Conservation (phyloP, 64 coral and sea anemone genomes). For the Platygyra sinensis region DNA sequence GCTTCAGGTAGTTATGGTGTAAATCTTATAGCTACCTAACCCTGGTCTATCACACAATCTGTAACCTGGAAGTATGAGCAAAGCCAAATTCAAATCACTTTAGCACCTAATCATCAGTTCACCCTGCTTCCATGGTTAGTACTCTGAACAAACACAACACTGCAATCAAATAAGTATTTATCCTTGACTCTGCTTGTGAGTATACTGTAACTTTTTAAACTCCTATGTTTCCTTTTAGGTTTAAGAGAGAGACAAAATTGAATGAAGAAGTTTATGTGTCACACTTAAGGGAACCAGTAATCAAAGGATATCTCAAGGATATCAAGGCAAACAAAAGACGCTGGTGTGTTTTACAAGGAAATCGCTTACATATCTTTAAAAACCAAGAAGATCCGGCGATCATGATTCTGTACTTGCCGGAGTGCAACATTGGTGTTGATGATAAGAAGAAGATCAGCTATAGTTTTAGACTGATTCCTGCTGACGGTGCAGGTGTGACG, state of each 20-base stretch:
- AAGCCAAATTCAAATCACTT: too few species aligned
- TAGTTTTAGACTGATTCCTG: conserved; percentile 63
- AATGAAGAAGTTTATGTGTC: conserved; percentile 71
- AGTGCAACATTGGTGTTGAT: conserved; percentile 87
- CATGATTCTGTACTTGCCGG: conserved; percentile 75
- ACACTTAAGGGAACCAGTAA: conserved; percentile 69
- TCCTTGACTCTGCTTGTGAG: too few species aligned
- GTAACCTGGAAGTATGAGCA: too few species aligned
- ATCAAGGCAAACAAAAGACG: conserved; percentile 76
- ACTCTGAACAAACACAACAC: too few species aligned
- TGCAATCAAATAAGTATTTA: too few species aligned
- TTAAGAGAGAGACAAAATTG: conserved; percentile 76
- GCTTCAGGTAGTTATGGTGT: too few species aligned
- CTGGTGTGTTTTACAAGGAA: conserved; percentile 85
- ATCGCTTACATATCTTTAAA: conserved; percentile 88
- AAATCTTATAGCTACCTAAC: too few species aligned
- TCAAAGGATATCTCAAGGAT: conserved; percentile 85
- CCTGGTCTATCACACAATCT: too few species aligned
- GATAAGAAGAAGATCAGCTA: conserved; percentile 96
- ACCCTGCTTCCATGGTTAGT: too few species aligned
- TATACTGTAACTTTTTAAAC: background rate
- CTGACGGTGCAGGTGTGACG: conserved; percentile 45
- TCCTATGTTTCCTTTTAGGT: conserved; percentile 49
- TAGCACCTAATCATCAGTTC: too few species aligned
- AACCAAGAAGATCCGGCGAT: conserved; percentile 80